Evolutionary conservation across 2,888 invertebrate species (phyloP), one percentile per base, ranked within the genome.

Genomic region (Acholoe squamosa): DNA sequence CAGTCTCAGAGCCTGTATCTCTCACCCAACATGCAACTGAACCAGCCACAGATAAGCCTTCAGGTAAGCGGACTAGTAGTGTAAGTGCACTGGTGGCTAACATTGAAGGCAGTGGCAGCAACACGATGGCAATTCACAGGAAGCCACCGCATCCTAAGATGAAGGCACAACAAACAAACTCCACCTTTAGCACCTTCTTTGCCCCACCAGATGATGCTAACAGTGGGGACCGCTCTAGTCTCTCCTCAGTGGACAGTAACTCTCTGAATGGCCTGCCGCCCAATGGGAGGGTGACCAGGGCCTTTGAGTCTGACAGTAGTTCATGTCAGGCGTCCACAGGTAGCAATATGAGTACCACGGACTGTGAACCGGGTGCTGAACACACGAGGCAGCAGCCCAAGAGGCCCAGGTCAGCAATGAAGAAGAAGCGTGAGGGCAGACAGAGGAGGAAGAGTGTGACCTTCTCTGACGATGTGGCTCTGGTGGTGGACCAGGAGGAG

Each of bases 401-500:
- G 31, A 3, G 51, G n/a, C 90, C 86, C 31, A 5, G 61, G 10
- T 56, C 67, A 25, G 76, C 61, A 0, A 25, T 90, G 71, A 90
- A 90, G 33, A 90, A 90, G 34, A 86, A 71, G 52, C 33, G 51
- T 10, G 84, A 90, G 25, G 71, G 43, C 19, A n/a, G 33, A 1
- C 76, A 52, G n/a, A 28, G 56, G 19, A 33, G 52, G 19, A 90
- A 90, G 52, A 91, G 89, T 43, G 89, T 91, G 7, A 89, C 67
- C 14, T 91, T 91, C 77, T 91, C 91, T 0, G 91, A 91, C 25
- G 61, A 80, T 43, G 86, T 91, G 5, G 56, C 84, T 3, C 84
- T 91, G 16, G 77, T 91, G 22, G 84, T 89, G 7, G 61, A 51
- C 61, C 28, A 71, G 28, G 61, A 80, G 43, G 89, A 71, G 22